A percentile compares a stretch with the other conserved stretches of the same genome.
These are phyloP conservation scores for Heliopora coerulea DNA, from an alignment of 92 coral and sea anemone species.

Conservation along the genomic window DNA sequence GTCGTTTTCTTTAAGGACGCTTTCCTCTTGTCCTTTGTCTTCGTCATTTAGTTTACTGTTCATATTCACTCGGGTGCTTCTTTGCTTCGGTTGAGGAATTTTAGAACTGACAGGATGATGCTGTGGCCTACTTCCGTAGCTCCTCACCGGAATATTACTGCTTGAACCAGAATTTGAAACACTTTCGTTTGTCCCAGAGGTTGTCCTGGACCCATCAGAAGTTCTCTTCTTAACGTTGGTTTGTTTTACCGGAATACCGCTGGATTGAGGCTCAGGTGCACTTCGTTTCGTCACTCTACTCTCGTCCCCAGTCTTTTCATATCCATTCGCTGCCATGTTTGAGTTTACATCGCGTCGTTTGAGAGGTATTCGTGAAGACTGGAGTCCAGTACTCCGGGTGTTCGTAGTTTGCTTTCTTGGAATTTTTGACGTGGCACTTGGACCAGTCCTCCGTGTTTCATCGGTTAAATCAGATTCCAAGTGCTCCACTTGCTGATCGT, in stretches of 20 bases:
- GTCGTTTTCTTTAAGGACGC: conserved; percentile 5
- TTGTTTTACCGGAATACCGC: conserved; percentile 16
- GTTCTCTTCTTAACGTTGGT: neutral
- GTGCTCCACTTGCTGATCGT: neutral
- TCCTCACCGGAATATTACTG: conserved; percentile 34
- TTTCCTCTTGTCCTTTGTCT: conserved; percentile 2
- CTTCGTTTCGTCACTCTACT: conserved; percentile 4
- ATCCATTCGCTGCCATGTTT: neutral
- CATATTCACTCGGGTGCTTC: neutral
- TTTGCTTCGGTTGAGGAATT: conserved; percentile 4
- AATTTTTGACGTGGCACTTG: conserved; percentile 10
- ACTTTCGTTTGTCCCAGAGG: neutral
- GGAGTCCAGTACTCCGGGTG: conserved; percentile 12
- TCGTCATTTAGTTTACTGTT: neutral
- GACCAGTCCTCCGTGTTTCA: neutral
- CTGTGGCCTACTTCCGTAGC: conserved; percentile 8
- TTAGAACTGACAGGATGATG: conserved; percentile 33
- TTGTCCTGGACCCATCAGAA: neutral
- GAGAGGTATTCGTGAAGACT: conserved; percentile 14
- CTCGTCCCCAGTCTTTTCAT: conserved; percentile 24
- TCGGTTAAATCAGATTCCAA: conserved; percentile 1
- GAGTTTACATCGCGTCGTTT: conserved; percentile 28
- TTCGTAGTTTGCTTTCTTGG: conserved; percentile 2
- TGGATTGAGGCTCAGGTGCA: conserved; percentile 12
- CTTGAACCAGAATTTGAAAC: neutral